These are phyloP conservation scores for Caenorhabditis sp. DNA, from an alignment of 2,888 invertebrate genomes.

Conservation along the genomic window DNA sequence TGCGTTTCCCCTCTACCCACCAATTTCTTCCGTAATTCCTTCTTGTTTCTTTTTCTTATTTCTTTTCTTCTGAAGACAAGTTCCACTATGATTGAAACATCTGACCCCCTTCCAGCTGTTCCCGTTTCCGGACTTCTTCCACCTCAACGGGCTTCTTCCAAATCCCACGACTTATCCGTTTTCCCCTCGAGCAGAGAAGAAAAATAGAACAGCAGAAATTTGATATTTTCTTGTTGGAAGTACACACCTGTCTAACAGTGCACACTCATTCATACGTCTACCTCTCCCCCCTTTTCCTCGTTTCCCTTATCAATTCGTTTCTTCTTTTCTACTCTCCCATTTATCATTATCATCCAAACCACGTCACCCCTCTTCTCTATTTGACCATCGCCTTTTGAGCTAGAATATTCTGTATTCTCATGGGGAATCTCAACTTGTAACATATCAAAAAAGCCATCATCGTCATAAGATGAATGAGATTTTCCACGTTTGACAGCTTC, in stretches of 20 bases:
- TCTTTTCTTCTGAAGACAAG: conserved; percentile 22
- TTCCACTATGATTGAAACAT: conserved; percentile 47
- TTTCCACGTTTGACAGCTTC: conserved; percentile 5
- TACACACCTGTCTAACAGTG: conserved; percentile 32
- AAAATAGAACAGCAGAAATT: conserved; percentile 39
- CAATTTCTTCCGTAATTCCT: conserved; percentile 39
- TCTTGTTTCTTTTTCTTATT: conserved; percentile 29
- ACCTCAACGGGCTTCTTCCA: conserved; percentile 37
- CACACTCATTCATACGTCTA: conserved; percentile 25
- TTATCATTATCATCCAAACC: conserved; percentile 35
- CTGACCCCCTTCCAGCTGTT: conserved; percentile 29
- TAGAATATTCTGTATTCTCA: background rate
- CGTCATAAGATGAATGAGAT: conserved; percentile 19
- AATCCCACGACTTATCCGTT: conserved; percentile 43
- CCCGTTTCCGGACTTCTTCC: conserved; percentile 53
- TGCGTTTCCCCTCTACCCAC: conserved; percentile 26
- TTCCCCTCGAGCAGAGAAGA: conserved; percentile 14
- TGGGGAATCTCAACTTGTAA: conserved; percentile 16
- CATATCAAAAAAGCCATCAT: conserved; percentile 35
- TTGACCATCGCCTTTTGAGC: conserved; percentile 30
- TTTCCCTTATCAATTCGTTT: conserved; percentile 39
- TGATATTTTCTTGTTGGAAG: conserved; percentile 36
- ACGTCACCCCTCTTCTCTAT: conserved; percentile 24
- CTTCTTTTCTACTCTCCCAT: conserved; percentile 11
- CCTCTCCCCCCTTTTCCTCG: background rate